Conservation (phyloP, 2,113 vertebrate genomes). For the Acanthisitta chloris region DNA sequence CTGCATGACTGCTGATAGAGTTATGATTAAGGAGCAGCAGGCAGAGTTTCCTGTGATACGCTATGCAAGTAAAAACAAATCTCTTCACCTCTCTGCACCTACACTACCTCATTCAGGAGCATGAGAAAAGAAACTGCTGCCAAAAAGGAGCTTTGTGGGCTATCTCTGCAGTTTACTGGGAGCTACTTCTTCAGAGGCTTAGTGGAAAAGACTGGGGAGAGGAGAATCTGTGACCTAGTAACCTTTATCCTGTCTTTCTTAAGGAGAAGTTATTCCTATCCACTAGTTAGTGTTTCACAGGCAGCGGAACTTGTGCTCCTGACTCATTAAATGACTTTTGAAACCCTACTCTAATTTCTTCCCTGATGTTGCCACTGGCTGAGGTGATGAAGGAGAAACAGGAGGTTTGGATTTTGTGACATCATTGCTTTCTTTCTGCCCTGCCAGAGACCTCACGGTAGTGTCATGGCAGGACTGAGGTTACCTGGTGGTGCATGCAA, state of each 20-base stretch:
- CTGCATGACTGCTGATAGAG: not conserved
- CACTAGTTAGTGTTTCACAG: not conserved
- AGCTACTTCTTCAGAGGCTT: not conserved
- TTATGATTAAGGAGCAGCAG: not conserved
- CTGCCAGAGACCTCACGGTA: not conserved
- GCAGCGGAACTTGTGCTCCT: not conserved
- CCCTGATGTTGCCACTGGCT: not conserved
- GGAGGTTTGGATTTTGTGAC: not conserved
- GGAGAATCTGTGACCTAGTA: not conserved
- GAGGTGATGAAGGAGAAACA: not conserved
- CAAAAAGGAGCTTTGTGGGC: not conserved
- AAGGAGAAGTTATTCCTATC: not conserved
- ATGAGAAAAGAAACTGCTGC: not conserved
- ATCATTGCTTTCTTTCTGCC: not conserved
- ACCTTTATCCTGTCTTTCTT: not conserved
- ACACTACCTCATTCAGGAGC: not conserved
- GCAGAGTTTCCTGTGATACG: conserved; percentile 6
- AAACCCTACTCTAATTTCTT: not conserved
- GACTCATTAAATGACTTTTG: not conserved
- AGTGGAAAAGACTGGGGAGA: not conserved
- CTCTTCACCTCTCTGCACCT: not conserved
- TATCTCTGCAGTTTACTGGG: not conserved
- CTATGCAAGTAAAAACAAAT: conserved; percentile 8
- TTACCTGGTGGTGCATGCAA: not conserved
- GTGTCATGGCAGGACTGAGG: rapidly evolving